phyloP scores from a whole-genome alignment of 2,113 vertebrate genomes.

The Labeo rohita region DNA sequence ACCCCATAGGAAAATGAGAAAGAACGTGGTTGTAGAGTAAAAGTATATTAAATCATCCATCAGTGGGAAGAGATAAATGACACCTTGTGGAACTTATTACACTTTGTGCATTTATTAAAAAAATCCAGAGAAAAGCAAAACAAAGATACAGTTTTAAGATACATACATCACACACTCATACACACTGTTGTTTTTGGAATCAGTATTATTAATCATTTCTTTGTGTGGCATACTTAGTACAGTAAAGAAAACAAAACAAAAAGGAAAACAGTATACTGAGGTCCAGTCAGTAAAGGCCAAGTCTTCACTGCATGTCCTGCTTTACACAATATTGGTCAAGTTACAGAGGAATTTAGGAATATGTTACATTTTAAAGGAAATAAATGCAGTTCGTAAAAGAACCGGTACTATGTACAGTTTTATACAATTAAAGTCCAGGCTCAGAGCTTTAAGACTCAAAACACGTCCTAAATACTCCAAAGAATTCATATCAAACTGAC shows the following conservation, averaged over 20 bases:
- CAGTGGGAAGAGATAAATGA: constrained; percentile 55
- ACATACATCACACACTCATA: constrained; percentile 54
- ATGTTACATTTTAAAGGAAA: not conserved
- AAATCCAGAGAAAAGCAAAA: constrained; percentile 38
- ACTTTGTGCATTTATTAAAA: constrained; percentile 45
- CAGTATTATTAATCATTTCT: constrained; percentile 30
- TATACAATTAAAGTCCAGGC: constrained; percentile 65
- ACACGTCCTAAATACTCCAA: constrained; percentile 10
- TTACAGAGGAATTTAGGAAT: constrained; percentile 18
- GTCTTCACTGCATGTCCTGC: not conserved
- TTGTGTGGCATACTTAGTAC: constrained; percentile 30
- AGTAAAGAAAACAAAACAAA: not conserved
- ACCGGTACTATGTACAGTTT: constrained; percentile 54
- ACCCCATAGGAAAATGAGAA: not conserved
- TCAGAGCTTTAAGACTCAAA: constrained; percentile 63
- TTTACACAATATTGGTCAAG: constrained; percentile 18
- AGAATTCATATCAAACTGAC: constrained; percentile 17
- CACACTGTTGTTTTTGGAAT: constrained; percentile 31
- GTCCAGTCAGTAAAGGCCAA: constrained; percentile 10
- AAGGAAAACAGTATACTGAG: not conserved
- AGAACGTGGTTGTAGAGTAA: constrained; percentile 45
- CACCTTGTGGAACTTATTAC: constrained; percentile 49
- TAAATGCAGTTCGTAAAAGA: not conserved
- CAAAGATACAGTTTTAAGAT: constrained; percentile 32
- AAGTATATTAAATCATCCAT: constrained; percentile 41